Evolutionary conservation across 2,888 invertebrate species (phyloP).

Genomic region (Lasioglossum zephyrum): DNA sequence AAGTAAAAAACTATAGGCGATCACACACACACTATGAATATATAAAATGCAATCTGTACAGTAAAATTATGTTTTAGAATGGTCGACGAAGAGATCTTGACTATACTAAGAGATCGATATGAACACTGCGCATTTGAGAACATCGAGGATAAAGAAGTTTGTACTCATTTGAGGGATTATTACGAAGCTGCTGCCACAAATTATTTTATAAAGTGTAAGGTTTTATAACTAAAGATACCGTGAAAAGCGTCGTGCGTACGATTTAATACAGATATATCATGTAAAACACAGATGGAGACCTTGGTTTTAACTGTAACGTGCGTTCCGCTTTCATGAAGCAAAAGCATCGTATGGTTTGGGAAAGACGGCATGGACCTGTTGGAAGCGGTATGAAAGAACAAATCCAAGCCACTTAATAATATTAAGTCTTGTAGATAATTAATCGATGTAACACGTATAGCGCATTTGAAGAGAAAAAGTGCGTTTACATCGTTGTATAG

Average conservation of each 20-base stretch:
- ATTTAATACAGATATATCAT: constrained; percentile 10
- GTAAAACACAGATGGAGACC: constrained; percentile 93
- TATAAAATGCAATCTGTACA: not conserved
- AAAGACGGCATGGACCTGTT: constrained; percentile 94
- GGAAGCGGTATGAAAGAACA: constrained; percentile 87
- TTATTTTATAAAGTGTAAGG: constrained; percentile 97
- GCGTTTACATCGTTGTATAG: constrained; percentile 49
- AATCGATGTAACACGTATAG: constrained; percentile 31
- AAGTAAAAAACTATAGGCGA: not conserved
- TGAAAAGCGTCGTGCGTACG: not conserved
- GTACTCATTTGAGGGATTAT: constrained; percentile 88
- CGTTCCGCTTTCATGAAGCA: constrained; percentile 96
- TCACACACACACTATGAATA: not conserved
- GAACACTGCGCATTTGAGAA: constrained; percentile 93
- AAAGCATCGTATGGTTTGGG: constrained; percentile 99
- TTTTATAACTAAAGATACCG: not conserved
- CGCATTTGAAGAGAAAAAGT: constrained; percentile 7
- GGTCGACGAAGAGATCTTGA: constrained; percentile 93
- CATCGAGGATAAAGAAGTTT: constrained; percentile 88
- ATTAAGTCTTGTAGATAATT: constrained; percentile 49
- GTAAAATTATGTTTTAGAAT: constrained; percentile 85
- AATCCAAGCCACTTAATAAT: constrained; percentile 27
- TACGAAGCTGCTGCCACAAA: constrained; percentile 92
- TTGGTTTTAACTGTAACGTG: constrained; percentile 91
- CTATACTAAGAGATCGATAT: constrained; percentile 92